These are phyloP conservation scores for Cataglyphis albicans DNA, from an alignment of 2,888 invertebrate genomes.

Conservation along the genomic window DNA sequence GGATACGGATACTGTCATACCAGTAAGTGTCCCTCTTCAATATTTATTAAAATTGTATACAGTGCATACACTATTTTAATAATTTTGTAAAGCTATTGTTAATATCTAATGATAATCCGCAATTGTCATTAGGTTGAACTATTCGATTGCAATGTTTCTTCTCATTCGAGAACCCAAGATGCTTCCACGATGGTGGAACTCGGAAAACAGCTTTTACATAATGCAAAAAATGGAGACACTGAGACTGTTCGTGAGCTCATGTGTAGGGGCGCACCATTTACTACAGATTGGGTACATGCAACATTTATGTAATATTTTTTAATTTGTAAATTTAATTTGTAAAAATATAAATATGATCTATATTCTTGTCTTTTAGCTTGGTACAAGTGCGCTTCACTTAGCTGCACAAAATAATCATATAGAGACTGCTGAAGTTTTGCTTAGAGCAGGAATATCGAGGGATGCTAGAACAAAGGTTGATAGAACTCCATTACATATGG, in stretches of 20 bases:
- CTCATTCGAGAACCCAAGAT: conserved; percentile 80
- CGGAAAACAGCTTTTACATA: conserved; percentile 93
- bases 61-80: not conserved
- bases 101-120: not conserved
- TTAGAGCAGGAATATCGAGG: conserved; percentile 94
- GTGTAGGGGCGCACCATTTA: conserved; percentile 95
- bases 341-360: not conserved
- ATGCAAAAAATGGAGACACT: conserved; percentile 93
- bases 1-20: conserved; percentile 85
- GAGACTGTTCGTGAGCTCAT: conserved; percentile 92
- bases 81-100: not conserved
- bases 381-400: conserved; percentile 95
- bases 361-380: conserved; percentile 88
- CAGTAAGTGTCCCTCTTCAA: conserved; percentile 81
- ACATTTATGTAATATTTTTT: not conserved
- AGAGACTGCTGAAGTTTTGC: conserved; percentile 92
- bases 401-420: conserved; percentile 93
- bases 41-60: not conserved
- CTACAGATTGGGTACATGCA: conserved; percentile 94
- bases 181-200: conserved; percentile 90
- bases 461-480: conserved; percentile 97
- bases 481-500: conserved; percentile 96
- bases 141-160: conserved; percentile 79
- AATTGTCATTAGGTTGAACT: conserved; percentile 78
- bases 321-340: not conserved